Conservation (phyloP, 2,113 vertebrate species). For the Cheirogaleus medius region DNA sequence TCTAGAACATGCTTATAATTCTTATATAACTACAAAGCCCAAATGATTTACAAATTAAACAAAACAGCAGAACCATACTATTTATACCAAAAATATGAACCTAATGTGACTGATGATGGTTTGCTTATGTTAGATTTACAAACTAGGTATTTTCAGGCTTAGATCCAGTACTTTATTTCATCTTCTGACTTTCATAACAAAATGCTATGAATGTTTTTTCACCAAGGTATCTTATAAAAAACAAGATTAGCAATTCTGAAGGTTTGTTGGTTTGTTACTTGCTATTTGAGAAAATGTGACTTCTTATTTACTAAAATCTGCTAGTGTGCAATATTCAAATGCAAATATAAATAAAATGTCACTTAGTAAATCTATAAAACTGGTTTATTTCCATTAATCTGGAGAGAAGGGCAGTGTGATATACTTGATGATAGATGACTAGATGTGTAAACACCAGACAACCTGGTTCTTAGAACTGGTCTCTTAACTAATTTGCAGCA, state of each 20-base stretch:
- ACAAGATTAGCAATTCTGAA: not conserved
- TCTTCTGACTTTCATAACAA: not conserved
- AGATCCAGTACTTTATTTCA: not conserved
- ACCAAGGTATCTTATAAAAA: not conserved
- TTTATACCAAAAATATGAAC: not conserved
- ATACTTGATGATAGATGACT: not conserved
- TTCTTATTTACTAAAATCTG: slow-evolving; percentile 20
- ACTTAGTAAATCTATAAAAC: slow-evolving; percentile 25
- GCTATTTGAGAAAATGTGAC: slow-evolving; percentile 29
- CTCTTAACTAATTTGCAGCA: not conserved
- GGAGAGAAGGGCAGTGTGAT: not conserved
- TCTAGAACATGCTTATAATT: not conserved
- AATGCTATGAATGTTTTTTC: not conserved
- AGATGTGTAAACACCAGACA: not conserved
- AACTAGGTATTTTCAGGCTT: not conserved
- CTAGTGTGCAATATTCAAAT: not conserved
- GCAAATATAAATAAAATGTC: slow-evolving; percentile 18
- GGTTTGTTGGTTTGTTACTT: not conserved
- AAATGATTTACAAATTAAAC: slow-evolving; percentile 14
- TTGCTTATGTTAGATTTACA: not conserved
- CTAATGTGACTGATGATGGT: not conserved
- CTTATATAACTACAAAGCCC: not conserved
- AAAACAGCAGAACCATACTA: not conserved
- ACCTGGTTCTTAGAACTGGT: not conserved
- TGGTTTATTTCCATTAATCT: not conserved